phyloP scores from a whole-genome alignment of 2,888 invertebrate species.

The Himalopsyche kuldschensis region DNA sequence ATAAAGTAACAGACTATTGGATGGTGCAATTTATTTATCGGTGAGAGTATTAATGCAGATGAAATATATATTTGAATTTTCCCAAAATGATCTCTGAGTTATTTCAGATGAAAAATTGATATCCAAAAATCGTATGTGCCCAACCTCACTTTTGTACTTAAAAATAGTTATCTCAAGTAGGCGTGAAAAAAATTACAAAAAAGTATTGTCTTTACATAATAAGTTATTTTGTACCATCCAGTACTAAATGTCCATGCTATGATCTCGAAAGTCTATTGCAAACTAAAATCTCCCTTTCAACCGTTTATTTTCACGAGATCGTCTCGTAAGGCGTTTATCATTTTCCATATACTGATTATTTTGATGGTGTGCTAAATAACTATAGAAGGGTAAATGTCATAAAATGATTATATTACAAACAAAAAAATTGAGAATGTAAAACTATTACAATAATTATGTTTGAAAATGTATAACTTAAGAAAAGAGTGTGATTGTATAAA shows the following conservation, averaged over 20 bases:
- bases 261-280: conserved; percentile 22
- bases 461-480: too few species aligned
- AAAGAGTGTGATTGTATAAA: too few species aligned
- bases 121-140: too few species aligned
- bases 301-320: conserved; percentile 28
- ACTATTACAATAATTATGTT: not conserved
- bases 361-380: conserved; percentile 10
- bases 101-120: too few species aligned
- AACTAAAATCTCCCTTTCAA: conserved; percentile 27
- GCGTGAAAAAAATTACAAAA: too few species aligned
- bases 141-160: too few species aligned
- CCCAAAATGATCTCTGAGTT: too few species aligned
- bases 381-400: not conserved
- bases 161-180: too few species aligned
- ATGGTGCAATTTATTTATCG: too few species aligned
- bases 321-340: conserved; percentile 28
- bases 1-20: too few species aligned
- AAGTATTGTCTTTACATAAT: not conserved
- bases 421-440: not conserved
- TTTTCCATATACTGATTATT: conserved; percentile 16
- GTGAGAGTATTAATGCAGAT: too few species aligned
- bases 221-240: not conserved
- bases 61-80: too few species aligned
- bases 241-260: not conserved
- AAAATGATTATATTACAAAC: not conserved